A percentile compares a stretch with the other conserved stretches of the same genome.
phyloP scores from a whole-genome alignment of 1,140 invertebrate species.

The Agrilus planipennis region DNA sequence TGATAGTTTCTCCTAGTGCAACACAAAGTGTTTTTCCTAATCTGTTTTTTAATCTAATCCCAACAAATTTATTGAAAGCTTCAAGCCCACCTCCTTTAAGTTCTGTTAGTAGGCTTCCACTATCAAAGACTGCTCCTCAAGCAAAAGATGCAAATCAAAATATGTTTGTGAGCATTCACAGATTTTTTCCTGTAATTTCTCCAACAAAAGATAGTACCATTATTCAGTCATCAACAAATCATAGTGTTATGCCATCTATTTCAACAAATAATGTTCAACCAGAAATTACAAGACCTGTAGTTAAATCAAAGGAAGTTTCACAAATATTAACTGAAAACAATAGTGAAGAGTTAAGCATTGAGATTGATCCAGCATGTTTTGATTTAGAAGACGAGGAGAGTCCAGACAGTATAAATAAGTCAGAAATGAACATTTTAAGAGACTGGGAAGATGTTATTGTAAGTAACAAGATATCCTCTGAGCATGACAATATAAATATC shows the following conservation, averaged over 20 bases:
- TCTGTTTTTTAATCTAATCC: constrained; percentile 28
- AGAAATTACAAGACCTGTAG: not conserved
- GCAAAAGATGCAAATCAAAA: constrained; percentile 27
- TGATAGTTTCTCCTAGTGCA: constrained; percentile 9
- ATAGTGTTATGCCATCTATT: not conserved
- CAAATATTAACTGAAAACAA: constrained; percentile 22
- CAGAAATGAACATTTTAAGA: constrained; percentile 8
- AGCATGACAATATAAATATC: no score
- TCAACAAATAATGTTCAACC: not conserved
- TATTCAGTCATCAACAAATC: no score
- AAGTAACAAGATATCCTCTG: constrained; percentile 15
- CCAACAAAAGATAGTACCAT: no score
- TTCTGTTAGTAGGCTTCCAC: not conserved
- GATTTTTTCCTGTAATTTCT: constrained; percentile 19
- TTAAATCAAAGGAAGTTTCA: constrained; percentile 10
- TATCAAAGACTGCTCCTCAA: constrained; percentile 1
- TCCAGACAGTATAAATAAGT: constrained; percentile 13
- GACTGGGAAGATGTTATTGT: constrained; percentile 26
- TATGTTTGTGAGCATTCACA: constrained; percentile 27
- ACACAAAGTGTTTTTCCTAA: constrained; percentile 23
- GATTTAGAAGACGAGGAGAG: constrained; percentile 17
- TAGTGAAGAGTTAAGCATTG: constrained; percentile 28
- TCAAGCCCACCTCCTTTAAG: not conserved
- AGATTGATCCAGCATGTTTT: constrained; percentile 27
- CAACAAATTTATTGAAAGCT: constrained; percentile 11